Evolutionary conservation across 2,113 vertebrate species (phyloP).

Genomic region (Pavo muticus): DNA sequence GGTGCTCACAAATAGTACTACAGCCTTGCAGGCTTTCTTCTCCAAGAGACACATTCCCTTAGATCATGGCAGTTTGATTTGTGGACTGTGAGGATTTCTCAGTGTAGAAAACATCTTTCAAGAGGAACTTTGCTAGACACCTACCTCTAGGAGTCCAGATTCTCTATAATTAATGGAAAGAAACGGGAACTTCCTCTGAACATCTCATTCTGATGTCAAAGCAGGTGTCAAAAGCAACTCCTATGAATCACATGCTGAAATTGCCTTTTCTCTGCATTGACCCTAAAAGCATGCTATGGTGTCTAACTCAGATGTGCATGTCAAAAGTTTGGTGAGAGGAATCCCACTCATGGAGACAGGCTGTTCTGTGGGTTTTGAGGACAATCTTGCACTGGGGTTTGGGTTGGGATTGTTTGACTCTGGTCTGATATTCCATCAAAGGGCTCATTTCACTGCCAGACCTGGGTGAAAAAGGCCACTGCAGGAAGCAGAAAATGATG

Average conservation of each 20-base stretch:
- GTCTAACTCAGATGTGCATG: background rate
- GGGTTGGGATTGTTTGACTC: background rate
- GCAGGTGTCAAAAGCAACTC: background rate
- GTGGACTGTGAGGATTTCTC: background rate
- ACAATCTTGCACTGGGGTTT: background rate
- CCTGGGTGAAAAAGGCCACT: background rate
- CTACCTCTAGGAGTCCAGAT: background rate
- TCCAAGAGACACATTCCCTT: background rate
- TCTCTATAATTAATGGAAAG: background rate
- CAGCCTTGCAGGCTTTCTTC: background rate
- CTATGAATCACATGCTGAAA: background rate
- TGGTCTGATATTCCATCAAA: background rate
- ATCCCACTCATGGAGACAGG: background rate
- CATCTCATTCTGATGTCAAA: background rate
- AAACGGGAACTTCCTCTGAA: background rate
- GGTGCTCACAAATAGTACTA: background rate
- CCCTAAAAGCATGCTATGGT: background rate
- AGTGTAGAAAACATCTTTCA: background rate
- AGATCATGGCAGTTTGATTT: background rate
- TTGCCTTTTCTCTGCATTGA: slow-evolving; percentile 7
- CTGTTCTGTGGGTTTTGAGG: background rate
- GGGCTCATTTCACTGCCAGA: background rate
- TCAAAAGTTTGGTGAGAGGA: background rate
- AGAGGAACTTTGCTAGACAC: background rate
- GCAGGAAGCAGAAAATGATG: background rate